Base-by-base conservation (phyloP, 2,797 vertebrate species). In the Ctenosaura bakeri region DNA sequence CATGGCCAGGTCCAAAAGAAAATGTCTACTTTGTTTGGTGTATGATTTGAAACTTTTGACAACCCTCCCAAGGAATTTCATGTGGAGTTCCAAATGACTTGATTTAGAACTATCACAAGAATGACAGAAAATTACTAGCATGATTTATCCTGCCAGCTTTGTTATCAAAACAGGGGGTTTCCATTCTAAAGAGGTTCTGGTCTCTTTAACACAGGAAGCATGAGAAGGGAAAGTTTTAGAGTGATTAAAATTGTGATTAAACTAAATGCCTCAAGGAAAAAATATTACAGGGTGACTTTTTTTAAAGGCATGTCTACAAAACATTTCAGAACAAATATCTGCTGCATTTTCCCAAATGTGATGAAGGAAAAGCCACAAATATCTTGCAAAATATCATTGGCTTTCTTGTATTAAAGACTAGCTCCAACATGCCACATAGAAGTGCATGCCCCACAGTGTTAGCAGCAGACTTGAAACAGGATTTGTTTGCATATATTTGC, bases 401-500 rank as follows among this genome's bases (percentile, higher is more conserved):
- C 73, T 88, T 50, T 73, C 62, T 91, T 85, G 77, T 90, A 95
- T 88, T 24, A 85, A 95, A 92, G 89, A 79, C 83, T 87, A 90
- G 42, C 42, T 93, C 59, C 4, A 1, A 88, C 86, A 93, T 1
- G 8, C 6, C 77, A 64, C 82, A 69, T 46, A 93, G 88, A 90
- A 73, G n/a, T 62, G 1, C 81, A 78, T 92, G 80, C 29, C 76
- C 74, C 86, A 54, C 46, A 93, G 77, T 73, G 12, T 18, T 88
- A 90, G 71, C 24, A 78, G 14, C 2, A 71, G 88, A 91, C 20
- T 42, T 91, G 74, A n/a, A 79, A 91, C 86, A 91, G 26, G 86
- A 59, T 91, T 89, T 73, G 26, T n/a, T 87, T 50, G 18, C 38
- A 52, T 0, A 1, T 26, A 54, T 38, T 94, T 88, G 82, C 56